Percentiles rank a stretch among this genome's conserved stretches.
Conservation (phyloP, 2,888 invertebrate genomes). For the Morpho achilles region DNA sequence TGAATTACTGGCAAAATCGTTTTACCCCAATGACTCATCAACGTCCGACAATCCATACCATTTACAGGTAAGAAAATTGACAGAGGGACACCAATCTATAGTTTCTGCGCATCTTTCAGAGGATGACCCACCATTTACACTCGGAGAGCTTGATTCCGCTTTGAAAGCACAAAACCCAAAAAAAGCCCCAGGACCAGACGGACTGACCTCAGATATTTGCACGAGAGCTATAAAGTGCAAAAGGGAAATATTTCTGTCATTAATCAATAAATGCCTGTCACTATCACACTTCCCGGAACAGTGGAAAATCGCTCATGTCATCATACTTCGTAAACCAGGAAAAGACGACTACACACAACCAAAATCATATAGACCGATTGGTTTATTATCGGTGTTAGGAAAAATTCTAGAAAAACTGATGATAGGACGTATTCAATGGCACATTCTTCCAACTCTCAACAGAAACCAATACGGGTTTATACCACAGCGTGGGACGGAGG, state of each 20-base stretch:
- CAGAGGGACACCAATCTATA: not conserved
- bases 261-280: constrained; percentile 28
- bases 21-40: constrained; percentile 25
- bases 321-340: constrained; percentile 27
- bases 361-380: constrained; percentile 30
- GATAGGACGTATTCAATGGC: constrained; percentile 20
- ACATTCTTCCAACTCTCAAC: constrained; percentile 16
- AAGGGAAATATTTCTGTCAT: constrained; percentile 16
- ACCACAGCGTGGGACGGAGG: constrained; percentile 19
- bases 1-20: constrained; percentile 22
- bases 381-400: constrained; percentile 26
- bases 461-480: constrained; percentile 25
- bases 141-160: constrained; percentile 14
- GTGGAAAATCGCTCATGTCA: constrained; percentile 28
- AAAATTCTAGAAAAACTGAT: constrained; percentile 21
- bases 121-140: constrained; percentile 18
- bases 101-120: not conserved
- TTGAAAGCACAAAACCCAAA: constrained; percentile 16
- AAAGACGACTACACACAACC: constrained; percentile 26
- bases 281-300: constrained; percentile 20
- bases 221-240: constrained; percentile 10
- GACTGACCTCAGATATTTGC: constrained; percentile 33
- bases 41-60: constrained; percentile 8
- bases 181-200: constrained; percentile 30
- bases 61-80: not conserved